Evolutionary conservation across 2,113 vertebrate species (phyloP), one percentile per base, ranked within the genome.

Genomic region (Astur gentilis): DNA sequence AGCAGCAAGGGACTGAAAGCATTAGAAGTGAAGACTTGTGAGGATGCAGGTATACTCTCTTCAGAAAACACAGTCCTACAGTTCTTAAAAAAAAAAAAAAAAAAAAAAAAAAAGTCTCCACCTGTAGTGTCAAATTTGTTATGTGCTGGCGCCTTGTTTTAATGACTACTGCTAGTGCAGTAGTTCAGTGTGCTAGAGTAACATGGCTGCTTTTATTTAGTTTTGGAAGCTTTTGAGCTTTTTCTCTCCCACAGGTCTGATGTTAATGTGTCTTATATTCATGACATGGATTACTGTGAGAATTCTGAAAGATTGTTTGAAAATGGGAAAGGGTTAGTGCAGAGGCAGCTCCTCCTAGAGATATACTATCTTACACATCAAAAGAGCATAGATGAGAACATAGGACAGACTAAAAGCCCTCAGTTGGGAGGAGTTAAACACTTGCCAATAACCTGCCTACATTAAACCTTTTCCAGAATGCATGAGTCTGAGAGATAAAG

Each of bases 391-490:
- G 87, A 94, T 76, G 85, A 94, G 93, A 94, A 89, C 76, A 91
- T 91, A 65, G 0, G 8, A 78, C 66, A 90, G 85, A 62, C 83
- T 60, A 72, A 89, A 91, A 95, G 62, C 94, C 83, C 65, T 80
- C 62, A 10, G 31, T 6, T 83, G 93, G 97, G 94, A 95, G 95
- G 92, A 94, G 96, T 95, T 93, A 94, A 94, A 95, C 83, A 72
- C 54, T 85, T 72, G 40, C 94, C 96, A 97, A 76, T 96, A 95
- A 96, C 89, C 86, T 97, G 93, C 87, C 90, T 93, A 83, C 92
- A 76, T 89, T 96, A 90, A 95, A 80, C 89, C 92, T 94, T 96
- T 81, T 96, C 80, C 89, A 94, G 76, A 81, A 72, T 70, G 89
- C 85, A 8, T 81, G 87, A 86, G 70, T 66, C 89, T 72, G 80